Percentiles rank a stretch among this genome's conserved stretches.
These are phyloP conservation scores for Tylochromis polylepis DNA, from an alignment of 2,113 vertebrate species.

Conservation along the genomic window DNA sequence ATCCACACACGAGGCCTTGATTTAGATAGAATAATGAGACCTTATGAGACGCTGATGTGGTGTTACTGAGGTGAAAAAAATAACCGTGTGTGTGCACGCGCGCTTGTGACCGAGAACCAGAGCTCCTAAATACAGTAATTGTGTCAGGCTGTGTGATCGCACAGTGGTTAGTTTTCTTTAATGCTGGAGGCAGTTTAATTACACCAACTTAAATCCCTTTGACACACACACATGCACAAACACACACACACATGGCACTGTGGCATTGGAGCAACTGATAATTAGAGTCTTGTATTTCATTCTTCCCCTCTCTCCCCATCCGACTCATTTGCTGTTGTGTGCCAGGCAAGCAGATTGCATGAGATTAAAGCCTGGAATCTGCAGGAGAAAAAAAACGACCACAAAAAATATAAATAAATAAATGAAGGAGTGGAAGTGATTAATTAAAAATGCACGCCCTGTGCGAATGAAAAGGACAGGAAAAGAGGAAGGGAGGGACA, in stretches of 20 bases:
- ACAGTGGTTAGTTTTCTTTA: constrained; percentile 45
- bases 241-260: not conserved
- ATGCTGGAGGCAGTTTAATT: constrained; percentile 66
- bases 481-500: not conserved
- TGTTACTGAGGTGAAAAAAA: constrained; percentile 25
- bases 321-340: constrained; percentile 29
- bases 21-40: constrained; percentile 31
- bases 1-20: constrained; percentile 1
- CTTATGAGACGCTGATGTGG: constrained; percentile 29
- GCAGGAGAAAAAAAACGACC: not conserved
- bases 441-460: constrained; percentile 60
- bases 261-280: constrained; percentile 54
- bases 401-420: constrained; percentile 40
- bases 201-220: constrained; percentile 52
- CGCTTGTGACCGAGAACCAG: not conserved
- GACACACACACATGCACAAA: not conserved
- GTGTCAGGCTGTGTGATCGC: constrained; percentile 42
- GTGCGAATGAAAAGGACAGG: constrained; percentile 27
- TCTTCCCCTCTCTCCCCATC: constrained; percentile 10
- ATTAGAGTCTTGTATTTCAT: constrained; percentile 66
- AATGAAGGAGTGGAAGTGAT: constrained; percentile 50
- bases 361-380: constrained; percentile 63
- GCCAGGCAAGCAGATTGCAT: constrained; percentile 64
- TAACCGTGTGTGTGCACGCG: not conserved
- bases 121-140: constrained; percentile 47